Percentiles rank a stretch among this genome's conserved stretches.
Conservation (phyloP, 2,888 invertebrate species). For the Ornithoptera alexandrae region DNA sequence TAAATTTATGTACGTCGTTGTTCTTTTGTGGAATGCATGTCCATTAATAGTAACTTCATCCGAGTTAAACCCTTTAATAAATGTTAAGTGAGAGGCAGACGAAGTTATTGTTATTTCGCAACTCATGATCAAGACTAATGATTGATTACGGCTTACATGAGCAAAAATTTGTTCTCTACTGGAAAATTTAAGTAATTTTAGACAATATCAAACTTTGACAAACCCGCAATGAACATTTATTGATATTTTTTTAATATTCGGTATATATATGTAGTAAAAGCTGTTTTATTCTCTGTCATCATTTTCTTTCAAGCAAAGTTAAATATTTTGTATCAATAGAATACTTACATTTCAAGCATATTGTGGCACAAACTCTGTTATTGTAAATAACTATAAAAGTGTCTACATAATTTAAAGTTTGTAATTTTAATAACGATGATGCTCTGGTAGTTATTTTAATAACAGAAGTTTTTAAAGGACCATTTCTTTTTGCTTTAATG, state of each 20-base stretch:
- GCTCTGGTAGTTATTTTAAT: background rate
- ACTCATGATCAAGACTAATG: background rate
- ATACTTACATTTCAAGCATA: no score
- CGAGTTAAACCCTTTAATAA: slow-evolving; percentile 9
- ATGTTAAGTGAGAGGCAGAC: slow-evolving; percentile 22
- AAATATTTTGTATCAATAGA: no score
- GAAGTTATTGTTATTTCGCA: slow-evolving; percentile 18
- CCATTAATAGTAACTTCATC: slow-evolving; percentile 18
- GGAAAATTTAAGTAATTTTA: no score
- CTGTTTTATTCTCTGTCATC: no score
- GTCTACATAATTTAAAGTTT: background rate
- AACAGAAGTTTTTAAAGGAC: background rate
- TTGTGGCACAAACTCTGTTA: no score
- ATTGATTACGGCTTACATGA: background rate
- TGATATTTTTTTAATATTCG: no score
- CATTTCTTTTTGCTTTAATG: background rate
- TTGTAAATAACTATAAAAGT: no score
- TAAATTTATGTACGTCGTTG: background rate
- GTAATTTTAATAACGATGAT: background rate
- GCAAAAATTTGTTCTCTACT: background rate
- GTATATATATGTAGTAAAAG: no score
- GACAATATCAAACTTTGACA: no score
- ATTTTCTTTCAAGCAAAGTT: no score
- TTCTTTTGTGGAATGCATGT: slow-evolving; percentile 2
- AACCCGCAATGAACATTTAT: no score